phyloP scores from a whole-genome alignment of 2,797 vertebrate genomes.

The Brachyalestes nurse region DNA sequence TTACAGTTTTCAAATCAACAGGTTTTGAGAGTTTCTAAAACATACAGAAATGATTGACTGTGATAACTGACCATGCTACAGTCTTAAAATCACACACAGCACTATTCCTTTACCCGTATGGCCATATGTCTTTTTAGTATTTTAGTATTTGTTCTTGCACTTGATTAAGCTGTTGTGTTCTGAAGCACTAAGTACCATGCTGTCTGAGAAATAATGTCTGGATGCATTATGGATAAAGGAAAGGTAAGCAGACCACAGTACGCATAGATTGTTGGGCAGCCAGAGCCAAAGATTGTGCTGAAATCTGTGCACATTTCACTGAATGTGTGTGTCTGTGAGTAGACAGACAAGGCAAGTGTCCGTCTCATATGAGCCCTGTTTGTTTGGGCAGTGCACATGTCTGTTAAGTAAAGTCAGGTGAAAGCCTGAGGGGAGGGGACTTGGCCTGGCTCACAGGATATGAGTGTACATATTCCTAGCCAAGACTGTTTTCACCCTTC shows the following conservation, averaged over 20 bases:
- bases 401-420: conserved; percentile 59
- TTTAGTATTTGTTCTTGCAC: too few species aligned
- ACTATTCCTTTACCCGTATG: too few species aligned
- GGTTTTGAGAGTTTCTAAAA: too few species aligned
- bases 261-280: neutral
- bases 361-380: conserved; percentile 72
- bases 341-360: conserved; percentile 58
- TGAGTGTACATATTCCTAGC: conserved; percentile 42
- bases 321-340: conserved; percentile 40
- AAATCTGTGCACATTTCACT: neutral
- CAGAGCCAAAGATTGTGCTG: neutral
- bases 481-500: conserved; percentile 47
- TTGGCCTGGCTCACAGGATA: conserved; percentile 44
- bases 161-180: too few species aligned
- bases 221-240: too few species aligned
- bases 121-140: too few species aligned
- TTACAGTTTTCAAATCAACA: too few species aligned
- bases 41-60: too few species aligned
- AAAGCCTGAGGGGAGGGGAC: conserved; percentile 65
- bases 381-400: conserved; percentile 45
- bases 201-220: neutral
- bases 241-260: neutral
- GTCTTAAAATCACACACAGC: too few species aligned
- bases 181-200: too few species aligned
- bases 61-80: too few species aligned